Percentiles rank a stretch among this genome's conserved stretches.
Evolutionary conservation across 2,888 invertebrate species (phyloP).

Genomic region (Taphrorychus bicolor): DNA sequence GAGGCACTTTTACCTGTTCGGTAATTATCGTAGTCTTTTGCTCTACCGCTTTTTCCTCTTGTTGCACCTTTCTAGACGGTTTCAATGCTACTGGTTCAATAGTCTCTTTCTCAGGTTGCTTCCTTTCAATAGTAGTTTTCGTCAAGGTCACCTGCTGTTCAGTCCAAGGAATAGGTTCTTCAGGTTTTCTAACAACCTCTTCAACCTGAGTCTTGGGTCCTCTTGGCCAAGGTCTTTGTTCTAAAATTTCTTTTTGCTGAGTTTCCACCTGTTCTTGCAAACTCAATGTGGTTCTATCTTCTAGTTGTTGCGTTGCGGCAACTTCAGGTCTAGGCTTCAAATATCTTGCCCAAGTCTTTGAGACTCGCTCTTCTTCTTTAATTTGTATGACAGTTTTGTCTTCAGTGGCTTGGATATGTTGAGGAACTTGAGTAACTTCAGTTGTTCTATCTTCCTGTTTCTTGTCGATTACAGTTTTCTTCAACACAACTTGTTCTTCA

Average conservation of each 20-base stretch:
- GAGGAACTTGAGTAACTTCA: neutral
- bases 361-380: conserved; percentile 7
- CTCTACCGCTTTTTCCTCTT: neutral
- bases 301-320: conserved; percentile 15
- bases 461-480: conserved; percentile 56
- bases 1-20: neutral
- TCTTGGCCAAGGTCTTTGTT: conserved; percentile 7
- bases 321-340: conserved; percentile 12
- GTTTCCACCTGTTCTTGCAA: conserved; percentile 20
- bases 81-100: conserved; percentile 57
- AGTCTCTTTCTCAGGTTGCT: conserved; percentile 63
- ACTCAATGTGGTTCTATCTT: conserved; percentile 28
- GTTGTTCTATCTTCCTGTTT: conserved; percentile 39
- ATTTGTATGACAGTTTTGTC: conserved; percentile 24
- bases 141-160: conserved; percentile 67
- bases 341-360: conserved; percentile 16
- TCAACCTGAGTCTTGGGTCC: conserved; percentile 7
- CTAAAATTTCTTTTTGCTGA: neutral
- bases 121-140: conserved; percentile 56
- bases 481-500: conserved; percentile 66
- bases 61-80: conserved; percentile 10
- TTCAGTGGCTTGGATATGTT: conserved; percentile 6
- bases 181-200: conserved; percentile 1
- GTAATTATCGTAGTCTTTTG: neutral
- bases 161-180: conserved; percentile 53